Conservation (phyloP, 2,113 vertebrate genomes). For the Lipotes vexillifer region DNA sequence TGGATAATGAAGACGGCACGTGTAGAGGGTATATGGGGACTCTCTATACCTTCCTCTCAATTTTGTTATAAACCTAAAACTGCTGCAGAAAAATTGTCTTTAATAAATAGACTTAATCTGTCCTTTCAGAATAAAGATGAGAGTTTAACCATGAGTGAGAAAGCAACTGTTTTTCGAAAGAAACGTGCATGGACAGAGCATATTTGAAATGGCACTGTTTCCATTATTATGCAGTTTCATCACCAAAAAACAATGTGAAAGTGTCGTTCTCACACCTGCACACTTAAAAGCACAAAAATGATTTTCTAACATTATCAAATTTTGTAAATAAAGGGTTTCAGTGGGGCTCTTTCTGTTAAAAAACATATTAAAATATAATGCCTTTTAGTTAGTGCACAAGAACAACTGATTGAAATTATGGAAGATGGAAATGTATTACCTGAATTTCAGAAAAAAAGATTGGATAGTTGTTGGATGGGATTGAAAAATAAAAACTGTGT, state of each 20-base stretch:
- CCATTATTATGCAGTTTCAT: not conserved
- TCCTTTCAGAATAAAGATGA: not conserved
- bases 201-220: not conserved
- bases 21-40: not conserved
- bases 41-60: not conserved
- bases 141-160: not conserved
- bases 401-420: constrained; percentile 27
- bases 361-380: not conserved
- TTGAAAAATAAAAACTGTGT: not conserved
- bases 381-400: not conserved
- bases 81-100: not conserved
- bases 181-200: not conserved
- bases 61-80: not conserved
- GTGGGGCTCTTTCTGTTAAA: not conserved
- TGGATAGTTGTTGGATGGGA: not conserved
- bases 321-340: not conserved
- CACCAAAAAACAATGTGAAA: not conserved
- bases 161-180: not conserved
- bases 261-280: not conserved
- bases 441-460: not conserved
- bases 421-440: not conserved
- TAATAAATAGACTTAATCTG: not conserved
- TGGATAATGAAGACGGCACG: not conserved
- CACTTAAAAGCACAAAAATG: not conserved
- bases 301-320: not conserved